phyloP scores from a whole-genome alignment of 2,113 vertebrate genomes.

The Dinomys branickii region DNA sequence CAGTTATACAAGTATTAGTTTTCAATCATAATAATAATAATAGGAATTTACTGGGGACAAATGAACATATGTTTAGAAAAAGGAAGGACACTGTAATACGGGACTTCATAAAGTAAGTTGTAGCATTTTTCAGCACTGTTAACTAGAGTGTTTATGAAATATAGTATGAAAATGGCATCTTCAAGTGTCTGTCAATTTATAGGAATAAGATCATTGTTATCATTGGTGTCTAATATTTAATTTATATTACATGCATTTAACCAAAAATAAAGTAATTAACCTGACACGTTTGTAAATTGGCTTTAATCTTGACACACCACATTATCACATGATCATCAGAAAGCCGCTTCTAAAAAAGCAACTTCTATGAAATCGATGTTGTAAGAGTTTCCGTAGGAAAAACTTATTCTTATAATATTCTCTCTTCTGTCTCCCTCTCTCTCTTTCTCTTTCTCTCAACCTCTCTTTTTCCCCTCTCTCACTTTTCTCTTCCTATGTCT shows the following conservation, averaged over 20 bases:
- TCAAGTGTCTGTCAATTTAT: background rate
- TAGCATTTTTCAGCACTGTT: background rate
- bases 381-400: conserved; percentile 54
- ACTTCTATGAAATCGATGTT: conserved; percentile 46
- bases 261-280: background rate
- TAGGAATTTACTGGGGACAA: conserved; percentile 3
- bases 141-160: background rate
- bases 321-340: conserved; percentile 48
- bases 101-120: conserved; percentile 6
- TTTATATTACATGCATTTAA: conserved; percentile 26
- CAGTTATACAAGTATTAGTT: background rate
- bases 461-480: background rate
- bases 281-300: conserved; percentile 51
- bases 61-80: background rate
- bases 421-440: background rate
- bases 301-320: conserved; percentile 29
- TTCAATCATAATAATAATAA: background rate
- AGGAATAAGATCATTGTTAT: background rate
- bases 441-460: too few relatives aligned
- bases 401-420: background rate
- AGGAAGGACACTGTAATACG: background rate
- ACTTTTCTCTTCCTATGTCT: too few relatives aligned
- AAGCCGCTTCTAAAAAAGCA: conserved; percentile 52
- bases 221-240: conserved; percentile 13
- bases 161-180: background rate